phyloP scores from a whole-genome alignment of 1,140 invertebrate species.

The Drosophila lowei region DNA sequence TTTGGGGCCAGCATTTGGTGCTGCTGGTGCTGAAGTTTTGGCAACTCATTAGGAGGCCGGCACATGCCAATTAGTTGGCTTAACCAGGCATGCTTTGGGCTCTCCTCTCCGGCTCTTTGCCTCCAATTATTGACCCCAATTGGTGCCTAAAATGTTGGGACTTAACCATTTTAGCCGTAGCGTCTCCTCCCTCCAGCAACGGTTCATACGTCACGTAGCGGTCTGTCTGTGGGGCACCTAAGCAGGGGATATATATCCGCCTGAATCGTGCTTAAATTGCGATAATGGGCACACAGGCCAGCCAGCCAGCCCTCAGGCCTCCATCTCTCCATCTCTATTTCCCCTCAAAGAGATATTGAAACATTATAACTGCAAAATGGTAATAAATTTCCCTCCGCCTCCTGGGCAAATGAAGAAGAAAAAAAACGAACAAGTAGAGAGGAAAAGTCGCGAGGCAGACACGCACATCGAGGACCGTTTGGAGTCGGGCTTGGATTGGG shows the following conservation, averaged over 20 bases:
- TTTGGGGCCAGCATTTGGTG: background rate
- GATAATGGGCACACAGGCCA: slow-evolving; percentile 65
- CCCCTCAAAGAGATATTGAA: slow-evolving; percentile 64
- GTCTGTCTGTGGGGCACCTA: slow-evolving; percentile 31
- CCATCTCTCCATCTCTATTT: background rate
- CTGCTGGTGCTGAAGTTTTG: slow-evolving; percentile 39
- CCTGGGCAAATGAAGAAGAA: slow-evolving; percentile 24
- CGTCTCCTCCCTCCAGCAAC: slow-evolving; percentile 8
- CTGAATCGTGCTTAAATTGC: slow-evolving; percentile 69
- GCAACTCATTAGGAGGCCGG: slow-evolving; percentile 69
- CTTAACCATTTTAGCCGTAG: slow-evolving; percentile 16
- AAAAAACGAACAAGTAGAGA: slow-evolving; percentile 7
- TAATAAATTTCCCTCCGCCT: slow-evolving; percentile 68
- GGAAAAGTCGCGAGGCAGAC: slow-evolving; percentile 35
- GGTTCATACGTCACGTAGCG: slow-evolving; percentile 59
- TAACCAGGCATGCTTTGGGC: slow-evolving; percentile 20
- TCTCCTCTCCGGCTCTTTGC: slow-evolving; percentile 18
- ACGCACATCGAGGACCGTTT: slow-evolving; percentile 46
- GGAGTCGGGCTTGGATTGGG: background rate
- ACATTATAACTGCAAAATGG: slow-evolving; percentile 80
- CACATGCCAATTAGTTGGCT: slow-evolving; percentile 70
- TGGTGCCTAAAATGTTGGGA: slow-evolving; percentile 31
- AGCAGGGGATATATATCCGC: slow-evolving; percentile 41
- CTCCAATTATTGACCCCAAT: slow-evolving; percentile 53
- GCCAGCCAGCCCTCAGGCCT: slow-evolving; percentile 19